A percentile compares a stretch with the other conserved stretches of the same genome.
phyloP scores from a whole-genome alignment of 2,113 vertebrate species.

The Paraplagusia blochii region DNA sequence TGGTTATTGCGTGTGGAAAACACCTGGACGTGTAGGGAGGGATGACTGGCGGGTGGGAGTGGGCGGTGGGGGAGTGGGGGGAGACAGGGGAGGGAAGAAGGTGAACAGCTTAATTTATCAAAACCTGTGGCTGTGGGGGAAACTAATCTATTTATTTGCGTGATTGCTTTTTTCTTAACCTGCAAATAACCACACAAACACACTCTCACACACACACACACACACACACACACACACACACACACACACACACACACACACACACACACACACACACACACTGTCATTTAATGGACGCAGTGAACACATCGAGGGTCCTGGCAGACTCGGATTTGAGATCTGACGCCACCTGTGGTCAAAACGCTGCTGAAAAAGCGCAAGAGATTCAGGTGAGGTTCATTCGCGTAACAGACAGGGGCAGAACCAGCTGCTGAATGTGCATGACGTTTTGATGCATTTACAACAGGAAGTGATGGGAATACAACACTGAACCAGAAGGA shows the following conservation, averaged over 20 bases:
- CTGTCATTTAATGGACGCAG: conserved; percentile 22
- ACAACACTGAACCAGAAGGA: too few species aligned
- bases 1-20: conserved; percentile 61
- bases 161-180: conserved; percentile 71
- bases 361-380: too few species aligned
- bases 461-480: too few species aligned
- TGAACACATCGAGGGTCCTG: neutral
- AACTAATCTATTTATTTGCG: conserved; percentile 83
- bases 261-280: neutral
- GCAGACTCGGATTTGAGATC: too few species aligned
- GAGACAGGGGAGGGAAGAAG: conserved; percentile 28
- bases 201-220: conserved; percentile 3
- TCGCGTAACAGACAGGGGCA: too few species aligned
- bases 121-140: conserved; percentile 66
- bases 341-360: too few species aligned
- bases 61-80: conserved; percentile 5
- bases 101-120: conserved; percentile 74
- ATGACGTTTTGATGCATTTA: too few species aligned
- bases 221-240: too few species aligned
- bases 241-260: neutral
- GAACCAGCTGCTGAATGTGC: too few species aligned
- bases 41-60: conserved; percentile 22
- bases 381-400: too few species aligned
- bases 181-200: conserved; percentile 5
- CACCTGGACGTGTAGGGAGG: conserved; percentile 29